Evolutionary conservation across 2,113 vertebrate species (phyloP).

Genomic region (Leucopternis melanops): DNA sequence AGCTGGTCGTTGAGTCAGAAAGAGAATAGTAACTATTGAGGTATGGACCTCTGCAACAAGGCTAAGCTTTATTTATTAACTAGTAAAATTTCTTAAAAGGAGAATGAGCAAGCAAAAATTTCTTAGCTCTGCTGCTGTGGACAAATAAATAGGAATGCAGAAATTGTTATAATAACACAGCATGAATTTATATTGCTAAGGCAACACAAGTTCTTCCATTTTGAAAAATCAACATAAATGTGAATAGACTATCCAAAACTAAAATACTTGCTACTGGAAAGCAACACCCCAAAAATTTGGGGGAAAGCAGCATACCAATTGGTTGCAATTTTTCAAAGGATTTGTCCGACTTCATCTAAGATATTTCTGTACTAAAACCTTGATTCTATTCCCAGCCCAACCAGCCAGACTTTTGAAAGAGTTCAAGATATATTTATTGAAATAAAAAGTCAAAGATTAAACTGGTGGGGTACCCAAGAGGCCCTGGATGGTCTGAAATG

Average conservation of each 20-base stretch:
- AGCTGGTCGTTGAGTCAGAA: slow-evolving; percentile 47
- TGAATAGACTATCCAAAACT: neutral
- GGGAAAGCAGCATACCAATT: neutral
- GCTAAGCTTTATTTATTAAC: slow-evolving; percentile 60
- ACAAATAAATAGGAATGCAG: neutral
- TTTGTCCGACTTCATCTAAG: neutral
- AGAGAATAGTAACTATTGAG: slow-evolving; percentile 47
- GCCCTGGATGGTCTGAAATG: neutral
- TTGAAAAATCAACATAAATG: neutral
- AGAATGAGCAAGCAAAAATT: slow-evolving; percentile 53
- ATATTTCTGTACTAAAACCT: neutral
- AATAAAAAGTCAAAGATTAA: neutral
- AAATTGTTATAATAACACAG: neutral
- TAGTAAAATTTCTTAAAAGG: slow-evolving; percentile 64
- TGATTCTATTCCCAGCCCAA: neutral
- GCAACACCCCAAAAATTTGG: neutral
- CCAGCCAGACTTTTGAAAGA: neutral
- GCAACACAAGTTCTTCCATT: neutral
- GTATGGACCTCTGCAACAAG: neutral
- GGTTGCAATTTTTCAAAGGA: neutral
- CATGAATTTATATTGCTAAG: neutral
- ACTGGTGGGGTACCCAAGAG: neutral
- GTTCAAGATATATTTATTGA: neutral
- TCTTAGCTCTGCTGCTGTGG: slow-evolving; percentile 4
- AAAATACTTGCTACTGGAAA: neutral